Percentiles rank a stretch among this genome's conserved stretches.
Conservation (phyloP, 2,888 invertebrate genomes). For the Chymomyza procnemis region DNA sequence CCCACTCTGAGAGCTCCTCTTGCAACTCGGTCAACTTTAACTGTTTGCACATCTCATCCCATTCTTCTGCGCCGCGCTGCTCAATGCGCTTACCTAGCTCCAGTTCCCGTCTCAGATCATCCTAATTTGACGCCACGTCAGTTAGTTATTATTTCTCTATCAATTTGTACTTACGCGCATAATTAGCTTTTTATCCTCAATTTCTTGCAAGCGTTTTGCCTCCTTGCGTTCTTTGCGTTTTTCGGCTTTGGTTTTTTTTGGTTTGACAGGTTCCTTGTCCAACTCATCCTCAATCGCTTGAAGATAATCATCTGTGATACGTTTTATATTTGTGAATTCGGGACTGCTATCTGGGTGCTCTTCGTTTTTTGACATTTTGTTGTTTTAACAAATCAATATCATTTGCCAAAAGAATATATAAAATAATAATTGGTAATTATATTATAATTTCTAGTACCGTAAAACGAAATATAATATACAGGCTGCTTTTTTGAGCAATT, state of each 20-base stretch:
- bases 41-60: constrained; percentile 67
- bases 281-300: constrained; percentile 18
- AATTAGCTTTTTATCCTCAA: constrained; percentile 54
- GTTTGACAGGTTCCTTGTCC: constrained; percentile 1
- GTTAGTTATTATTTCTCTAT: neutral
- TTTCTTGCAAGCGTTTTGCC: constrained; percentile 28
- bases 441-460: too few species aligned
- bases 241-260: constrained; percentile 49
- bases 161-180: constrained; percentile 54
- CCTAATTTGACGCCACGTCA: constrained; percentile 42
- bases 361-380: constrained; percentile 10
- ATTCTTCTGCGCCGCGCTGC: constrained; percentile 53
- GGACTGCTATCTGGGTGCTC: neutral
- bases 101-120: constrained; percentile 65
- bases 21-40: constrained; percentile 67
- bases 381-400: neutral
- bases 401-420: neutral
- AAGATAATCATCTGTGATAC: constrained; percentile 38
- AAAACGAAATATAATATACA: too few species aligned
- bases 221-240: constrained; percentile 52
- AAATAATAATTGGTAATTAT: too few species aligned
- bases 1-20: constrained; percentile 67
- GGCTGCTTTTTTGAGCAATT: too few species aligned
- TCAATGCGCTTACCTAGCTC: constrained; percentile 66
- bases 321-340: constrained; percentile 31